Base-by-base conservation (phyloP, 2,113 vertebrate genomes). In the Muscicapa adusta region DNA sequence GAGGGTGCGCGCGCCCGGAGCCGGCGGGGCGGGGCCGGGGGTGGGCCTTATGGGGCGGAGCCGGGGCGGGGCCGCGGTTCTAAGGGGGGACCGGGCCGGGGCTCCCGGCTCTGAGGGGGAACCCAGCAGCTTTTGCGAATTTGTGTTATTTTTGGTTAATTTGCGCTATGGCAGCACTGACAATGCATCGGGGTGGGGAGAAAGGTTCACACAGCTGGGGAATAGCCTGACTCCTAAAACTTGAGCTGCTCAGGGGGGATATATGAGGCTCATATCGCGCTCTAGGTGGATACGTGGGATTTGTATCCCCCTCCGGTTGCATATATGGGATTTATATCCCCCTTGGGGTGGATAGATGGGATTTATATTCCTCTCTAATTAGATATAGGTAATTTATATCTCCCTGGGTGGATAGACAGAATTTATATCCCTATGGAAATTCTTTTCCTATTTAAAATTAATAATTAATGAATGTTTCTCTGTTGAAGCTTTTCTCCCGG, bases 191-290 rank as follows among this genome's bases (percentile, higher is more conserved):
- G 10, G 16, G 25, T 50, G 25, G 16, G 10, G 31, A 67, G 5
- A 20, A 13, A 12, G 19, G 25, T 50, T 67, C 31, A 8, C 20
- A 9, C 8, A 4, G 16, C 63, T 24, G 63, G 23, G 16, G 24
- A 62, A 47, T 8, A 47, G 13, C 31, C 11, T 3, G 3, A 1
- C 28, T 66, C 43, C 43, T 33, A 20, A 51, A 65, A n/a, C 29
- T 33, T 17, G 43, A 66, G 60, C 47, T 8, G 3, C 51, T 51
- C 50, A 2, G 2, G 10, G 8, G 20, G 10, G 4, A 9, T 23
- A 1, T 5, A 5, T 45, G 45, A n/a, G n/a, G 14, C 29, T n/a
- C 16, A 3, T 12, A 8, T 54, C 23, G 28, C 8, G 1, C 3
- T 36, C 66, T 10, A 22, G 2, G 6, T 31, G 48, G 14, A 23